Evolutionary conservation across 2,113 vertebrate genomes (phyloP).

Genomic region (Melanotaenia duboulayi): DNA sequence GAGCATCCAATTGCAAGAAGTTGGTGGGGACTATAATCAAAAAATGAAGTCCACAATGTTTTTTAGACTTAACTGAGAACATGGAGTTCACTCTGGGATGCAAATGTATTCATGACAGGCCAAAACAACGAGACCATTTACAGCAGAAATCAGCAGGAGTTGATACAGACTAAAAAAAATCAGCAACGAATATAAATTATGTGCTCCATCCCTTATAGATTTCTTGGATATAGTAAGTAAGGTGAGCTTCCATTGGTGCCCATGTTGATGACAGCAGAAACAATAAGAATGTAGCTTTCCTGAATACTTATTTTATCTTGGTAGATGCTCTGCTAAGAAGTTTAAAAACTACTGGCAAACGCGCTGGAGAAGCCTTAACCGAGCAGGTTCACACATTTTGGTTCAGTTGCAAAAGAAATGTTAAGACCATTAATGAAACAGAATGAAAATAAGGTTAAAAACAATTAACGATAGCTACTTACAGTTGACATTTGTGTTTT

Average conservation of each 20-base stretch:
- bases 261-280: constrained; percentile 7
- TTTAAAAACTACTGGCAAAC: not conserved
- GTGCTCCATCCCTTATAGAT: not conserved
- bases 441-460: not conserved
- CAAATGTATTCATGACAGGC: constrained; percentile 30
- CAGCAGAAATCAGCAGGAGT: constrained; percentile 12
- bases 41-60: constrained; percentile 71
- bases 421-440: not conserved
- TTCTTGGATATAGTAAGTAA: constrained; percentile 11
- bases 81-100: constrained; percentile 45
- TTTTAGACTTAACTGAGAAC: constrained; percentile 65
- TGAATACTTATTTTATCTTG: not conserved
- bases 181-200: not conserved
- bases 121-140: constrained; percentile 23
- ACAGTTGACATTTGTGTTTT: constrained; percentile 81
- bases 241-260: not conserved
- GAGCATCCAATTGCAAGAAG: constrained; percentile 78
- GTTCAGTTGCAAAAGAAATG: not conserved
- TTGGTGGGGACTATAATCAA: constrained; percentile 77
- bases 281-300: not conserved
- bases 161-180: constrained; percentile 7
- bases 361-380: not conserved
- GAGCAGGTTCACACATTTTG: not conserved
- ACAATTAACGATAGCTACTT: constrained; percentile 65
- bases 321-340: not conserved